Percentiles rank a stretch among this genome's conserved stretches.
Evolutionary conservation across 2,113 vertebrate species (phyloP).

Genomic region (Chionodraco myersi): DNA sequence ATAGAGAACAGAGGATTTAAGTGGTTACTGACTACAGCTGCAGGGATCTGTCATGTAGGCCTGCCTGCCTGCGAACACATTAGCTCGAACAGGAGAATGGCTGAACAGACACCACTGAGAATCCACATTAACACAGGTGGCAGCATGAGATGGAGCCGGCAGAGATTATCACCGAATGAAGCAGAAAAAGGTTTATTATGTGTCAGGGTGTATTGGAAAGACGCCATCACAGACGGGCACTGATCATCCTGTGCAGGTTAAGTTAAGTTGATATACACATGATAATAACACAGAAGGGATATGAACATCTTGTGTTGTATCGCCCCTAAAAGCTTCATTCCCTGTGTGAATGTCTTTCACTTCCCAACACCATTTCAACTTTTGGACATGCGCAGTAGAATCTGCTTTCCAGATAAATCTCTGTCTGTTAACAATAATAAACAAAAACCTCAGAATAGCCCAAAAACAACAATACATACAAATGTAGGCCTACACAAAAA

Average conservation of each 20-base stretch:
- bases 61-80: not conserved
- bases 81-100: not conserved
- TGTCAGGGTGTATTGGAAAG: not conserved
- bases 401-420: too few species aligned
- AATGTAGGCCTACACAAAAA: too few species aligned
- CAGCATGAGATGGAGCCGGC: not conserved
- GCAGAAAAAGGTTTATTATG: not conserved
- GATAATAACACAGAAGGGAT: not conserved
- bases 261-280: not conserved
- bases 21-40: not conserved
- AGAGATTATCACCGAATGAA: not conserved
- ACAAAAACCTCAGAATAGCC: too few species aligned
- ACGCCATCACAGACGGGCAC: too few species aligned
- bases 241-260: not conserved
- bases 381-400: too few species aligned
- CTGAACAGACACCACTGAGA: not conserved
- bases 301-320: too few species aligned
- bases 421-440: too few species aligned
- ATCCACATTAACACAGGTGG: not conserved
- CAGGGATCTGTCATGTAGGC: constrained; percentile 5
- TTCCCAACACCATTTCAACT: too few species aligned
- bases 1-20: constrained; percentile 8
- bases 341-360: too few species aligned
- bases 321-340: too few species aligned
- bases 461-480: too few species aligned